Conservation (phyloP, 2,113 vertebrate genomes). For the Melanostigma gelatinosum region DNA sequence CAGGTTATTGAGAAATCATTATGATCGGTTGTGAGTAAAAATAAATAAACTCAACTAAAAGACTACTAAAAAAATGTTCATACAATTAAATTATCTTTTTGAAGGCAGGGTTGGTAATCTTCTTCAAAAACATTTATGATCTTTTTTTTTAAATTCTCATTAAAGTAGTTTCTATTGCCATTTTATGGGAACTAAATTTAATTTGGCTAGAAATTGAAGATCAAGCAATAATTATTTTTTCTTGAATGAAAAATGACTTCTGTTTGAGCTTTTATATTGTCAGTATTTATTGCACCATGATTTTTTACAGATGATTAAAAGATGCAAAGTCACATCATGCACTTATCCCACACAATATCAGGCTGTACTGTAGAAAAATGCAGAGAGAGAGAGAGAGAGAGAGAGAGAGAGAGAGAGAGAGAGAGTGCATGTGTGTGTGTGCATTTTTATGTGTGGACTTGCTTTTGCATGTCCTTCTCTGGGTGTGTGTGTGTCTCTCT, state of each 20-base stretch:
- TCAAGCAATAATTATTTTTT: background rate
- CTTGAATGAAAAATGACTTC: background rate
- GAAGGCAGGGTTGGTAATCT: too few species aligned
- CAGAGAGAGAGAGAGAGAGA: background rate
- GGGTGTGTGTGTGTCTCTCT: background rate
- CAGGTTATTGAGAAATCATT: background rate
- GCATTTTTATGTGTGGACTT: conserved; percentile 25
- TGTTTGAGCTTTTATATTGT: conserved; percentile 3
- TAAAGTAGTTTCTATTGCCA: background rate
- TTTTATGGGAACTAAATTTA: conserved; percentile 21
- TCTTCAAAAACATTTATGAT: too few species aligned
- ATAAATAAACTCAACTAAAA: background rate
- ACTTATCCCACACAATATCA: background rate
- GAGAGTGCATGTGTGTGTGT: background rate
- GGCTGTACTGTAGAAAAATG: background rate
- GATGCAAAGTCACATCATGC: background rate
- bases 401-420: background rate
- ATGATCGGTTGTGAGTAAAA: background rate
- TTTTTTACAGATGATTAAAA: conserved; percentile 12
- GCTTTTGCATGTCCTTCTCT: conserved; percentile 9
- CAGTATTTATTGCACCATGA: background rate
- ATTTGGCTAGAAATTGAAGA: background rate
- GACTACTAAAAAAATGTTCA: too few species aligned
- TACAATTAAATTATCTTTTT: background rate
- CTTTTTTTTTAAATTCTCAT: background rate